Evolutionary conservation across 2,113 vertebrate genomes (phyloP).

Genomic region (Poecile atricapillus): DNA sequence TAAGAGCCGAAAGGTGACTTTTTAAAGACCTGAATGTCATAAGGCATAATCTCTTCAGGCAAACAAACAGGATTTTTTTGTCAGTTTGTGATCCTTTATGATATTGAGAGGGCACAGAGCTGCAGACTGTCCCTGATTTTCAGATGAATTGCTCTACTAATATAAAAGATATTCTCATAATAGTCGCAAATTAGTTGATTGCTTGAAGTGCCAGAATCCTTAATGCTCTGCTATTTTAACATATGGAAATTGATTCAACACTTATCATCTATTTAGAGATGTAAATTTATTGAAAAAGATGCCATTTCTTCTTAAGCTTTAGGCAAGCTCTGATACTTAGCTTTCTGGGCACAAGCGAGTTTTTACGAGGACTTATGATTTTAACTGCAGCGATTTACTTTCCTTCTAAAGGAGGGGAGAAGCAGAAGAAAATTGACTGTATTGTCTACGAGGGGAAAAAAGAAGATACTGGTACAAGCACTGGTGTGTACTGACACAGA

Average conservation of each 20-base stretch:
- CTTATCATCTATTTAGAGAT: constrained; percentile 55
- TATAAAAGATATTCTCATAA: constrained; percentile 47
- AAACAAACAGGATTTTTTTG: background rate
- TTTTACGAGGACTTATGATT: background rate
- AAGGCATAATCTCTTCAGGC: background rate
- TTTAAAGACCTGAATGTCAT: background rate
- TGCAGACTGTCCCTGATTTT: background rate
- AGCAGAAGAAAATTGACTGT: background rate
- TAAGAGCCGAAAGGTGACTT: background rate
- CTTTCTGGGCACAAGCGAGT: constrained; percentile 29
- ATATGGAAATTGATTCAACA: constrained; percentile 55
- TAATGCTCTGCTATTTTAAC: constrained; percentile 61
- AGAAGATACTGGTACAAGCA: background rate
- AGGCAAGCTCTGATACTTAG: constrained; percentile 22
- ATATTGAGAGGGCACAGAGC: background rate
- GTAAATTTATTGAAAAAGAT: constrained; percentile 63
- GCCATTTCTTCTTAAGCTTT: constrained; percentile 35
- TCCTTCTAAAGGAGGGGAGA: background rate
- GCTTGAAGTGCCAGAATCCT: constrained; percentile 43
- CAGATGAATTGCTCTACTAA: background rate
- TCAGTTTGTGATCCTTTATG: background rate
- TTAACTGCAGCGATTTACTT: constrained; percentile 9
- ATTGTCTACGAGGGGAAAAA: background rate
- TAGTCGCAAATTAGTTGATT: constrained; percentile 52
- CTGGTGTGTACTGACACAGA: constrained; percentile 14